Evolutionary conservation across 2,888 invertebrate species (phyloP).

Genomic region (Cephus pulcher): DNA sequence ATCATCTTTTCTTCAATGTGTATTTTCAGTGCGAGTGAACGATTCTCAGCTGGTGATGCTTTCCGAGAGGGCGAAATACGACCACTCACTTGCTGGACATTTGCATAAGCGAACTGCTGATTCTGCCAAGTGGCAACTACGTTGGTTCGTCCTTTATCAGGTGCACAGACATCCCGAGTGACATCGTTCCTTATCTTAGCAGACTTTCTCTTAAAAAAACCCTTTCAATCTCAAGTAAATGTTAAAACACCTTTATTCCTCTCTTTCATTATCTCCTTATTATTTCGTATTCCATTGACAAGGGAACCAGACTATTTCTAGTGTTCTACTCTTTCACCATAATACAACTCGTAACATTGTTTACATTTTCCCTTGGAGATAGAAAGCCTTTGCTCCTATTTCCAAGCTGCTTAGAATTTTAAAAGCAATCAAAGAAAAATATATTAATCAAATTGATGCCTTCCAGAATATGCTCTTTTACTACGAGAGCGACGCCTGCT

Average conservation of each 20-base stretch:
- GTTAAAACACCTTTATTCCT: neutral
- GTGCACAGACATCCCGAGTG: constrained; percentile 65
- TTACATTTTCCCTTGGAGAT: neutral
- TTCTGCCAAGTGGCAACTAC: constrained; percentile 87
- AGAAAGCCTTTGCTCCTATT: neutral
- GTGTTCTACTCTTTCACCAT: neutral
- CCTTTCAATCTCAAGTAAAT: neutral
- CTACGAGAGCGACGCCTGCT: constrained; percentile 86
- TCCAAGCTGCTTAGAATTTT: neutral
- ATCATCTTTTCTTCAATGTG: neutral
- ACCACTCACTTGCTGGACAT: constrained; percentile 85
- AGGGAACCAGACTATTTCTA: neutral
- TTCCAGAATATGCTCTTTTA: constrained; percentile 91
- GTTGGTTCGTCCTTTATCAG: constrained; percentile 87
- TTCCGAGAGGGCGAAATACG: constrained; percentile 87
- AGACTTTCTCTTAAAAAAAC: neutral
- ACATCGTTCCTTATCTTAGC: neutral
- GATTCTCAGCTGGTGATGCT: constrained; percentile 87
- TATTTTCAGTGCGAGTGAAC: constrained; percentile 76
- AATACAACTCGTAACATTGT: neutral
- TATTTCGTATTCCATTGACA: neutral
- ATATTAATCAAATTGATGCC: constrained; percentile 30
- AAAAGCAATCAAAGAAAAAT: neutral
- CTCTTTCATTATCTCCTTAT: neutral
- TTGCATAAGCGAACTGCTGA: constrained; percentile 88